Conservation (phyloP, 2,888 invertebrate species). For the Agelastica alni region DNA sequence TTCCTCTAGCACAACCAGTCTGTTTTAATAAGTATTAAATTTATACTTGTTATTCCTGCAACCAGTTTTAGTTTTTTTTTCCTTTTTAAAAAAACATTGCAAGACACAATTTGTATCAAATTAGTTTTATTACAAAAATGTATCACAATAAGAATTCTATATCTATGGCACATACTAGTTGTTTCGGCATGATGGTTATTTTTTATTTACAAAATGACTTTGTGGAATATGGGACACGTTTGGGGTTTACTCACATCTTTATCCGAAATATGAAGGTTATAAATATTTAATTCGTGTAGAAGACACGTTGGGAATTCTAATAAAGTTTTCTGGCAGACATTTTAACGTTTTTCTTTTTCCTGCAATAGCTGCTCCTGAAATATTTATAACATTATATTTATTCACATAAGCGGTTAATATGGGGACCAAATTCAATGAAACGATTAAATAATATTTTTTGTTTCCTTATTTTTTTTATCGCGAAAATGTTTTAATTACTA, state of each 20-base stretch:
- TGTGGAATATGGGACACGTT: conserved; percentile 6
- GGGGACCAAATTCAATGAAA: no score
- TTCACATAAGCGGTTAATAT: no score
- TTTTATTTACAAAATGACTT: conserved; percentile 4
- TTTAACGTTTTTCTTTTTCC: not conserved
- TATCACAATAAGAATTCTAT: not conserved
- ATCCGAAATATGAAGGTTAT: not conserved
- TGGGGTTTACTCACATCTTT: not conserved
- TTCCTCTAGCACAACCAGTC: no score
- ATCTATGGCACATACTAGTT: not conserved
- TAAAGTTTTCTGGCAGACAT: not conserved
- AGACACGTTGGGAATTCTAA: not conserved
- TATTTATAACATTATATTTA: not conserved
- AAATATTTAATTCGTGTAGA: conserved; percentile 3
- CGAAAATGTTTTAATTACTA: no score
- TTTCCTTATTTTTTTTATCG: no score
- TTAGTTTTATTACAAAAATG: not conserved
- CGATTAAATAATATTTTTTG: no score
- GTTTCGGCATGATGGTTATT: not conserved
- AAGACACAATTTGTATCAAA: no score
- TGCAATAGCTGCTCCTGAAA: not conserved
- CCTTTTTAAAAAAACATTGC: no score
- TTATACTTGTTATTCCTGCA: no score
- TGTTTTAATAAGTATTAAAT: no score
- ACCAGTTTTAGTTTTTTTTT: no score